Percentiles rank a stretch among this genome's conserved stretches.
Evolutionary conservation across 2,888 invertebrate species (phyloP).

Genomic region (Pseudococcus jackbeardsleyi): DNA sequence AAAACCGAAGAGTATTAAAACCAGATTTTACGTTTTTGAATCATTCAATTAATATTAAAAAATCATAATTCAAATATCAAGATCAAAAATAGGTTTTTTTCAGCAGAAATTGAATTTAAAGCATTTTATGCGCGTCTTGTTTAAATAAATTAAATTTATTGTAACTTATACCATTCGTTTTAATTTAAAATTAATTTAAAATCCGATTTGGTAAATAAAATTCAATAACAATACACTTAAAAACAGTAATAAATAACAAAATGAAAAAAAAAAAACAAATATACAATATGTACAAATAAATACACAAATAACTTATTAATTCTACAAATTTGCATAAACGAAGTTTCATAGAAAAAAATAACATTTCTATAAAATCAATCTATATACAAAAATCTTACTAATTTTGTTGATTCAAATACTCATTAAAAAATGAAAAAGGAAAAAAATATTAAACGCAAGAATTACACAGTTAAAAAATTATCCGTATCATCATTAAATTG

Average conservation of each 20-base stretch:
- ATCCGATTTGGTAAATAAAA: slow-evolving; percentile 51
- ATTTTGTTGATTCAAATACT: slow-evolving; percentile 32
- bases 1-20: background rate
- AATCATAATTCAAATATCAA: background rate
- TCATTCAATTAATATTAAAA: background rate
- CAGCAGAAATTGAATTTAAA: background rate
- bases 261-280: slow-evolving; percentile 6
- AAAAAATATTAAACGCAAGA: background rate
- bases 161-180: slow-evolving; percentile 44
- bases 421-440: background rate
- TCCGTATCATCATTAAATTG: background rate
- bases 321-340: background rate
- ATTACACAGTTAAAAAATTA: background rate
- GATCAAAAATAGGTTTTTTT: background rate
- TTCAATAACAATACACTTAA: slow-evolving; percentile 48
- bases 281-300: slow-evolving; percentile 46
- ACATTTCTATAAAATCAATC: background rate
- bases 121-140: slow-evolving; percentile 15
- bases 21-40: background rate
- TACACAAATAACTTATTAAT: background rate
- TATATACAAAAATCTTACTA: slow-evolving; percentile 12
- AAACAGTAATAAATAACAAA: slow-evolving; percentile 51
- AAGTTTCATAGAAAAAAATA: background rate
- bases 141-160: slow-evolving; percentile 11
- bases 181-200: slow-evolving; percentile 48